phyloP scores from a whole-genome alignment of 2,888 invertebrate genomes.

The Coleophora flavipennella region DNA sequence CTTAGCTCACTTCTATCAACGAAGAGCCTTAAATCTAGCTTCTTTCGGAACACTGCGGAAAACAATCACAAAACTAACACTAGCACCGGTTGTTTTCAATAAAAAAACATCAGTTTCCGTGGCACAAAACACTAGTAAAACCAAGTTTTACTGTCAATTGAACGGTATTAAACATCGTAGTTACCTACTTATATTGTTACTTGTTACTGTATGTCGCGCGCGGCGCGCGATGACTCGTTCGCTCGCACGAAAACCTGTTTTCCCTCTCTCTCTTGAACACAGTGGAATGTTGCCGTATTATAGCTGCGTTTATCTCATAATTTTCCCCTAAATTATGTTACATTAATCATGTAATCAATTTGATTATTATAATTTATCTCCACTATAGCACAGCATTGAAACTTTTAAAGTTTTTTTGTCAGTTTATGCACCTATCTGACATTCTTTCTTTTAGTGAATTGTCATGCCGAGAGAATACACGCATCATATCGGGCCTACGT shows the following conservation, averaged over 20 bases:
- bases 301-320: slow-evolving; percentile 14
- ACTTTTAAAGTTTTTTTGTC: too few species aligned
- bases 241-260: slow-evolving; percentile 35
- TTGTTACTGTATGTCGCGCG: slow-evolving; percentile 24
- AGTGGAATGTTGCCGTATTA: slow-evolving; percentile 35
- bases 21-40: neutral
- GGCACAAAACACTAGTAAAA: slow-evolving; percentile 34
- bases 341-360: too few species aligned
- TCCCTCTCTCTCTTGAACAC: slow-evolving; percentile 48
- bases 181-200: too few species aligned
- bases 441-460: too few species aligned
- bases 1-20: neutral
- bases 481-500: too few species aligned
- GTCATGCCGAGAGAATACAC: too few species aligned
- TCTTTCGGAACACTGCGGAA: too few species aligned
- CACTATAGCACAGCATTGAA: too few species aligned
- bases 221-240: slow-evolving; percentile 33
- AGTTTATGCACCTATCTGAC: too few species aligned
- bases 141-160: slow-evolving; percentile 38
- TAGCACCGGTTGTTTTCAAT: slow-evolving; percentile 25
- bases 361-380: too few species aligned
- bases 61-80: slow-evolving; percentile 1
- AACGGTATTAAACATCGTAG: slow-evolving; percentile 35
- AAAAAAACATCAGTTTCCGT: slow-evolving; percentile 28
- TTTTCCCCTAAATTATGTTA: too few species aligned